phyloP scores from a whole-genome alignment of 2,797 vertebrate genomes.

The Antrozous pallidus region DNA sequence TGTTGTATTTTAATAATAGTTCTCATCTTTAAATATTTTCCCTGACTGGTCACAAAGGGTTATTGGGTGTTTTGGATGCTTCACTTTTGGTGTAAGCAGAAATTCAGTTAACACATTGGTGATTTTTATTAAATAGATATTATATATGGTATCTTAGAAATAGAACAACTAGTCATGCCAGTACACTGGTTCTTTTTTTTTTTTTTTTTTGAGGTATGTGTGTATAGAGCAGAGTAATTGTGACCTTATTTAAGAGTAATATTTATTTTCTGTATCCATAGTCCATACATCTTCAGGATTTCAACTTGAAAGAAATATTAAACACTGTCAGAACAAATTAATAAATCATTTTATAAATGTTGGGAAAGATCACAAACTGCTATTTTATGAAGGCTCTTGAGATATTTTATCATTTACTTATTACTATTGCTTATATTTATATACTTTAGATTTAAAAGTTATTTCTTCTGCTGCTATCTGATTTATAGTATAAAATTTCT shows the following conservation, averaged over 20 bases:
- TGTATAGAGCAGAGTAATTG: background rate
- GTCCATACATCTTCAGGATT: background rate
- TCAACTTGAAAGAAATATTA: background rate
- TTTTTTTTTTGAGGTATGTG: background rate
- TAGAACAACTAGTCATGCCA: background rate
- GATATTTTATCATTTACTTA: background rate
- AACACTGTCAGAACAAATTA: background rate
- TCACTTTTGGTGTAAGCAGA: background rate
- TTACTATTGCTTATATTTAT: background rate
- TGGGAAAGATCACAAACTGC: background rate
- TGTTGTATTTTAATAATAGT: background rate
- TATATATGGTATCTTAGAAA: background rate
- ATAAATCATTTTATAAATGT: background rate
- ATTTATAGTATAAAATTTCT: background rate
- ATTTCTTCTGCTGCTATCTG: background rate
- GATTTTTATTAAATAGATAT: background rate
- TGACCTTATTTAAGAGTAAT: background rate
- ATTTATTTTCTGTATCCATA: background rate
- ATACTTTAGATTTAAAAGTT: slow-evolving; percentile 6
- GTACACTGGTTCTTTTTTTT: background rate
- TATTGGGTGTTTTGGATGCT: background rate
- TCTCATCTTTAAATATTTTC: background rate
- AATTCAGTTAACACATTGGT: background rate
- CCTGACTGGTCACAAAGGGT: background rate
- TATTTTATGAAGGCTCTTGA: background rate